These are phyloP conservation scores for Labeo catla DNA, from an alignment of 2,113 vertebrate species.

Conservation along the genomic window DNA sequence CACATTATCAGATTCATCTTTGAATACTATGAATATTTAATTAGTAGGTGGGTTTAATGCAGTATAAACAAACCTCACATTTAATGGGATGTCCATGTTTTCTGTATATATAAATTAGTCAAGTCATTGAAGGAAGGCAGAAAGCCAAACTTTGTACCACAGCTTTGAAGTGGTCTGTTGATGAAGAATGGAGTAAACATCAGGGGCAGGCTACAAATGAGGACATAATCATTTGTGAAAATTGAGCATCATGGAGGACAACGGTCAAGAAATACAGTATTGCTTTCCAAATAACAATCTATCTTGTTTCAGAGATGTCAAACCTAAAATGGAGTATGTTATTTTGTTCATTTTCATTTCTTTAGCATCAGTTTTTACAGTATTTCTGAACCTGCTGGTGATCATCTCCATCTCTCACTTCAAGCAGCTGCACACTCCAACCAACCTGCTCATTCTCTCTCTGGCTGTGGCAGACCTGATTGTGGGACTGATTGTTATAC, in stretches of 20 bases:
- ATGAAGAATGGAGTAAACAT: neutral
- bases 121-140: neutral
- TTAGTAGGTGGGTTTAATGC: neutral
- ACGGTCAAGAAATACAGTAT: neutral
- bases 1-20: neutral
- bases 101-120: too few relatives aligned
- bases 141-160: too few relatives aligned
- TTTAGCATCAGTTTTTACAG: neutral
- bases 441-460: constrained; percentile 71
- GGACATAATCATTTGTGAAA: too few relatives aligned
- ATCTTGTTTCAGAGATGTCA: neutral
- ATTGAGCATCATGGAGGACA: neutral
- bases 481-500: constrained; percentile 15
- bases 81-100: neutral
- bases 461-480: constrained; percentile 68
- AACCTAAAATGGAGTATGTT: neutral
- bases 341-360: neutral
- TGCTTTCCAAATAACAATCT: constrained; percentile 20
- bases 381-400: constrained; percentile 26
- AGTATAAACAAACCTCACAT: too few relatives aligned
- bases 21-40: neutral
- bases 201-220: neutral
- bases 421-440: constrained; percentile 71
- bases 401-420: constrained; percentile 59
- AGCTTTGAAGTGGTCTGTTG: neutral